Evolutionary conservation across 2,888 invertebrate genomes (phyloP).

Genomic region (Hyalella azteca): DNA sequence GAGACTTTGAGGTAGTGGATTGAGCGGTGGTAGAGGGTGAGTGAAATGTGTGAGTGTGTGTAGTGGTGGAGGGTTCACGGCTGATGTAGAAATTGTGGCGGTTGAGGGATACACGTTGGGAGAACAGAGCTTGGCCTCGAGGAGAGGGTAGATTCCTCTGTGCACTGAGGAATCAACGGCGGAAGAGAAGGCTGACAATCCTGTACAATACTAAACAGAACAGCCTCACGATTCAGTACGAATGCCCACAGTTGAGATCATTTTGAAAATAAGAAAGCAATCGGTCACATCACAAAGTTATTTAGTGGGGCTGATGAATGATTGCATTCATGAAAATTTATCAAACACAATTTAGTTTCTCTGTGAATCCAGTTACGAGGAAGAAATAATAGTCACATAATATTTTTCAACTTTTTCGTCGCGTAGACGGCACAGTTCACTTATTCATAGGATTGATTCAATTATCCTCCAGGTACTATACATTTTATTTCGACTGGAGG

Average conservation of each 20-base stretch:
- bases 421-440: too few species aligned
- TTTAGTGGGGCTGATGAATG: too few species aligned
- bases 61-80: constrained; percentile 16
- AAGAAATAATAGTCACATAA: too few species aligned
- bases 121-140: background rate
- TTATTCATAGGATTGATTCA: too few species aligned
- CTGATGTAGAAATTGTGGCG: constrained; percentile 38
- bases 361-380: too few species aligned
- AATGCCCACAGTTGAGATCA: constrained; percentile 31
- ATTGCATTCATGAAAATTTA: too few species aligned
- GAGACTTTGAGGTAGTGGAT: constrained; percentile 3
- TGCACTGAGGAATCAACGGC: background rate
- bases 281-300: background rate
- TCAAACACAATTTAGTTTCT: too few species aligned
- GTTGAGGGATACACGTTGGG: background rate
- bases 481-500: too few species aligned
- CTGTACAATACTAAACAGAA: too few species aligned
- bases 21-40: constrained; percentile 29
- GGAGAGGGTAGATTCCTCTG: background rate
- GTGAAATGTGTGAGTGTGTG: constrained; percentile 31
- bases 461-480: too few species aligned
- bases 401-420: too few species aligned
- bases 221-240: background rate
- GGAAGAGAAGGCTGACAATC: too few species aligned
- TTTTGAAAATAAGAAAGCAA: background rate